Percentiles rank a stretch among this genome's conserved stretches.
phyloP scores from a whole-genome alignment of 2,113 vertebrate genomes.

The Chrysochloris asiatica region DNA sequence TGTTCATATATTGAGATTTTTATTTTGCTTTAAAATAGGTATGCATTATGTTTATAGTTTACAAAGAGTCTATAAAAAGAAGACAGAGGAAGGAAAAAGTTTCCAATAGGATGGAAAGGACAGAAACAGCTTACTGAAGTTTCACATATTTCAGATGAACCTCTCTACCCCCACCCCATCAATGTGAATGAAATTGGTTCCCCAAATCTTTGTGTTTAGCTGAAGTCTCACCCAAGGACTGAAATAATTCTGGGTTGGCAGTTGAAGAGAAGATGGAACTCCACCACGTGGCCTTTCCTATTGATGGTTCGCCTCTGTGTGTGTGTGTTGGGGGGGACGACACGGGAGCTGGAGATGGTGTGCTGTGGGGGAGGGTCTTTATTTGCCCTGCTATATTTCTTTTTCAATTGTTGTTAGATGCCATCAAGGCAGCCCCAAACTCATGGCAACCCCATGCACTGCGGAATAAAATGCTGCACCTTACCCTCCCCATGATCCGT shows the following conservation, averaged over 20 bases:
- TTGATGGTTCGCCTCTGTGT: too few relatives aligned
- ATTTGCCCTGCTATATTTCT: neutral
- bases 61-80: too few relatives aligned
- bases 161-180: neutral
- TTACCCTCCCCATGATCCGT: neutral
- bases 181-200: neutral
- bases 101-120: too few relatives aligned
- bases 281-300: neutral
- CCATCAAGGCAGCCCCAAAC: neutral
- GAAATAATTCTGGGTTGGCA: neutral
- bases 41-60: neutral
- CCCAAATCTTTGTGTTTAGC: neutral
- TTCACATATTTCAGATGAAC: neutral
- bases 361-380: neutral
- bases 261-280: neutral
- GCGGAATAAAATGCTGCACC: too few relatives aligned
- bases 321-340: too few relatives aligned
- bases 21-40: conserved; percentile 10
- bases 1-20: neutral
- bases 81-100: too few relatives aligned
- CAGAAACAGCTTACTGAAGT: neutral
- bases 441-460: too few relatives aligned
- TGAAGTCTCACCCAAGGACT: neutral
- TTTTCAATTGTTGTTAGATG: neutral
- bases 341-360: too few relatives aligned